These are phyloP conservation scores for Drosophila mayaguana DNA, from an alignment of 2,888 invertebrate genomes.

Conservation along the genomic window DNA sequence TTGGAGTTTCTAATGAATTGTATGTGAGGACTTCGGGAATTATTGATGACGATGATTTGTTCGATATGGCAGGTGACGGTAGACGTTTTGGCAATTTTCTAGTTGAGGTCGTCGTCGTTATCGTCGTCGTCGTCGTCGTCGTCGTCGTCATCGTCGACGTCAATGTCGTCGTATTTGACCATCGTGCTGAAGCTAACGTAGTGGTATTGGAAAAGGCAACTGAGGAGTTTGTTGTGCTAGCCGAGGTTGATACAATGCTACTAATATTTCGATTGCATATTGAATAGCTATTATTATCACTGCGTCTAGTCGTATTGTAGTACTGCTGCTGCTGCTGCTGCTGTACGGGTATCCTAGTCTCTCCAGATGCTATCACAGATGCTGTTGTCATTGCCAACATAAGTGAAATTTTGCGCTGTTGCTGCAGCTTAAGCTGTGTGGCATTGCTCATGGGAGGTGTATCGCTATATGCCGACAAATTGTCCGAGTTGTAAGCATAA, in stretches of 20 bases:
- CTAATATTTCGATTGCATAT: constrained; percentile 9
- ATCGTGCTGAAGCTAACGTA: constrained; percentile 36
- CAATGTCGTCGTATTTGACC: constrained; percentile 29
- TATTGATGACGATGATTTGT: constrained; percentile 34
- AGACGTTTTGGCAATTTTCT: constrained; percentile 81
- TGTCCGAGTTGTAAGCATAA: constrained; percentile 85
- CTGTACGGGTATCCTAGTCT: constrained; percentile 75
- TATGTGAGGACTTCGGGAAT: constrained; percentile 8
- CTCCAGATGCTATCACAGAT: constrained; percentile 82
- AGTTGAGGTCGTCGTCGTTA: constrained; percentile 35
- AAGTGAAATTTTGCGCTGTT: constrained; percentile 72
- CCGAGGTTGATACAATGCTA: constrained; percentile 1
- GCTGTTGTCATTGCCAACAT: constrained; percentile 83
- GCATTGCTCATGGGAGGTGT: constrained; percentile 56
- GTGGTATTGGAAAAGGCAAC: constrained; percentile 26
- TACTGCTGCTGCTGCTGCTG: constrained; percentile 23
- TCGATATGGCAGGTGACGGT: constrained; percentile 61
- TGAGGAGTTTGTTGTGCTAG: constrained; percentile 5
- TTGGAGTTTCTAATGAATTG: constrained; percentile 10
- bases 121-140: constrained; percentile 15
- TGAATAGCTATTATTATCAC: constrained; percentile 13
- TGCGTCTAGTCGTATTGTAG: constrained; percentile 30
- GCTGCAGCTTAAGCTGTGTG: constrained; percentile 60
- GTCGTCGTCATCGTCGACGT: constrained; percentile 10
- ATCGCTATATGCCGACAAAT: constrained; percentile 76